phyloP scores from a whole-genome alignment of 1,140 invertebrate species.

The Paraescarpia echinospica region DNA sequence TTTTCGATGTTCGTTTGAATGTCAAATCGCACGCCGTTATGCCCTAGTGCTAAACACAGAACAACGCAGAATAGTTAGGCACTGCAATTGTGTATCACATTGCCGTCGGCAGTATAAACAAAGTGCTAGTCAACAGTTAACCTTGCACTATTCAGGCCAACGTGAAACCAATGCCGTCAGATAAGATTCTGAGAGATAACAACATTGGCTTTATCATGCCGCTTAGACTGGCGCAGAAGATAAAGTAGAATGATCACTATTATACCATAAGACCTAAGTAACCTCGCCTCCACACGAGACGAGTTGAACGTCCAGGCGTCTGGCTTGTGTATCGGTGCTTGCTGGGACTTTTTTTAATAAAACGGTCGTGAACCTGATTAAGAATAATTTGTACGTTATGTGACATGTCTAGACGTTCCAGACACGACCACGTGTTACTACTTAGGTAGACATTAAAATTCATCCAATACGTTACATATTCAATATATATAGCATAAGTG shows the following conservation, averaged over 20 bases:
- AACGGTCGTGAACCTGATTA: too few relatives aligned
- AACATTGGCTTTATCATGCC: background rate
- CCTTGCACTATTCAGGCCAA: background rate
- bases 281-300: background rate
- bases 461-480: too few relatives aligned
- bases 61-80: background rate
- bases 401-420: too few relatives aligned
- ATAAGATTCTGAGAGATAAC: background rate
- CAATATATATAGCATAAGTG: too few relatives aligned
- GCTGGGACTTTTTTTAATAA: too few relatives aligned
- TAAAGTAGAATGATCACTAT: too few relatives aligned
- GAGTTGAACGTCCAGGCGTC: background rate
- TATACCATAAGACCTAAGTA: background rate
- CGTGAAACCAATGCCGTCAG: background rate
- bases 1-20: background rate
- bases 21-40: background rate
- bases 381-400: too few relatives aligned
- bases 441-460: too few relatives aligned
- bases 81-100: background rate
- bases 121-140: background rate
- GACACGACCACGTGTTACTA: too few relatives aligned
- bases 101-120: background rate
- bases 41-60: background rate
- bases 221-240: background rate
- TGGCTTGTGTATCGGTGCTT: background rate